phyloP scores from a whole-genome alignment of 2,888 invertebrate species.

The Nycteola revayana region DNA sequence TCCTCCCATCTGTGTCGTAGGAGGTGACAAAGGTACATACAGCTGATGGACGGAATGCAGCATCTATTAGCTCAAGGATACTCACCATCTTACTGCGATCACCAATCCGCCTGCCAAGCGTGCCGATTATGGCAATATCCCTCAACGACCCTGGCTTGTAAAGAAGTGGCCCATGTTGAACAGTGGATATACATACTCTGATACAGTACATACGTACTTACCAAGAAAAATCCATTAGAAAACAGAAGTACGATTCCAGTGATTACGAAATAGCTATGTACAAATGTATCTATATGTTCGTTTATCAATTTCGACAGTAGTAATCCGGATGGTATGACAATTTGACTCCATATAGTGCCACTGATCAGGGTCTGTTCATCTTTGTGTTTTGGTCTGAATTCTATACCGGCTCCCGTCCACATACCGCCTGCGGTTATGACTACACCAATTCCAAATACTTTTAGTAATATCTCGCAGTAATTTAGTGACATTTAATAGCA shows the following conservation, averaged over 20 bases:
- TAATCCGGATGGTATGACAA: conserved; percentile 54
- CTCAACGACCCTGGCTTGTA: too few species aligned
- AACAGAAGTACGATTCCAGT: conserved; percentile 42
- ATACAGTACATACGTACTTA: too few species aligned
- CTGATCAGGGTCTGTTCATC: conserved; percentile 62
- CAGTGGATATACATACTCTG: too few species aligned
- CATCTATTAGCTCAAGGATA: too few species aligned
- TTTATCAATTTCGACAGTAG: conserved; percentile 46
- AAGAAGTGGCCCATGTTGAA: too few species aligned
- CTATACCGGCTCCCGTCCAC: conserved; percentile 52
- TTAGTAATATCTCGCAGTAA: conserved; percentile 34
- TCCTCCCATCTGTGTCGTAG: too few species aligned
- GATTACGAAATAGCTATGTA: conserved; percentile 51
- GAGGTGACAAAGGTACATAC: too few species aligned
- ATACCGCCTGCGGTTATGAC: conserved; percentile 47
- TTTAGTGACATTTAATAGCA: not conserved
- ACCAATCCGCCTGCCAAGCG: too few species aligned
- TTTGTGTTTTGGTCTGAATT: conserved; percentile 45
- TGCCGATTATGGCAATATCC: too few species aligned
- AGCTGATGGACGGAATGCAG: too few species aligned
- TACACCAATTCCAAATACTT: conserved; percentile 42
- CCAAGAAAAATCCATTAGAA: conserved; percentile 35
- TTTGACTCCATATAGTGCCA: conserved; percentile 67
- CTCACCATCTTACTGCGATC: too few species aligned
- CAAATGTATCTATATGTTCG: conserved; percentile 38